Evolutionary conservation across 2,888 invertebrate species (phyloP).

Genomic region (Volucella zonaria): DNA sequence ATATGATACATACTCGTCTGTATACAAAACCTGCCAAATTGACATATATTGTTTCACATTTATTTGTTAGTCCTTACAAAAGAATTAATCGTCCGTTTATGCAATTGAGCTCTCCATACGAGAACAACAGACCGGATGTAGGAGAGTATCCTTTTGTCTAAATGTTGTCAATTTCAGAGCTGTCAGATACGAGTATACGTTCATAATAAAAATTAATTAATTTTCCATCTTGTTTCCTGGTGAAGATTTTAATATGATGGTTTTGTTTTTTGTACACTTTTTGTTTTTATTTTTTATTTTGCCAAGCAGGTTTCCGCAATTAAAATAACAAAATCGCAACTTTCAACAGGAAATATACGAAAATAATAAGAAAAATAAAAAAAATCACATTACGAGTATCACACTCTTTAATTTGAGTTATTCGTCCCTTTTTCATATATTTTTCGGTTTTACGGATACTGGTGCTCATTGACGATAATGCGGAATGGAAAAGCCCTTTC

Average conservation of each 20-base stretch:
- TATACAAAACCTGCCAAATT: too few relatives aligned
- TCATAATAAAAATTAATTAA: slow-evolving; percentile 18
- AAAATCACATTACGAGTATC: slow-evolving; percentile 3
- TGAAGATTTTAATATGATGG: not conserved
- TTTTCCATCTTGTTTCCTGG: slow-evolving; percentile 24
- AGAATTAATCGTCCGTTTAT: too few relatives aligned
- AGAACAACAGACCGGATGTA: too few relatives aligned
- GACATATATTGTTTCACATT: too few relatives aligned
- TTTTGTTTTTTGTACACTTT: slow-evolving; percentile 2
- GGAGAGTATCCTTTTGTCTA: not conserved
- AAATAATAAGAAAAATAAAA: not conserved
- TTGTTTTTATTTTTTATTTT: slow-evolving; percentile 8
- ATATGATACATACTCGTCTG: too few relatives aligned
- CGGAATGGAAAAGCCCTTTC: slow-evolving; percentile 13
- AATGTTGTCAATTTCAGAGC: slow-evolving; percentile 16
- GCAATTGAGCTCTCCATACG: too few relatives aligned
- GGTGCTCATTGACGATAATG: slow-evolving; percentile 24
- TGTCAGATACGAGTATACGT: slow-evolving; percentile 11
- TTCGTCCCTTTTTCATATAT: not conserved
- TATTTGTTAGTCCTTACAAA: too few relatives aligned
- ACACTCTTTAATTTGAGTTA: slow-evolving; percentile 8
- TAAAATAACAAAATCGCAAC: slow-evolving; percentile 51
- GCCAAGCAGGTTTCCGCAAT: slow-evolving; percentile 43
- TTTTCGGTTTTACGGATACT: slow-evolving; percentile 1
- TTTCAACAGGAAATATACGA: slow-evolving; percentile 1